These are phyloP conservation scores for Macroglossus sobrinus DNA, from an alignment of 2,113 vertebrate genomes.

Conservation along the genomic window DNA sequence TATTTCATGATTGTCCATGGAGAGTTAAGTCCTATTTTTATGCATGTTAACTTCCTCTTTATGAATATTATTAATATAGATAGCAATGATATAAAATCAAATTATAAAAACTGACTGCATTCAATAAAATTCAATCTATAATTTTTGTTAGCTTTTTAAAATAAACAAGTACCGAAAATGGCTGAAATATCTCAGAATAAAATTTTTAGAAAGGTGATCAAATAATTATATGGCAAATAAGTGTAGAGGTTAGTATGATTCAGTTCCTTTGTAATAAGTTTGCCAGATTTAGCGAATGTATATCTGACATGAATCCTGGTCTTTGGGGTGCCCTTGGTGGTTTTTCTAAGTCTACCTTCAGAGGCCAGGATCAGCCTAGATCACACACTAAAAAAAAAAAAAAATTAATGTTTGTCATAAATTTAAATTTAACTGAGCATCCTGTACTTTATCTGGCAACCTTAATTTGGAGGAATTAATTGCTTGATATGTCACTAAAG, in stretches of 20 bases:
- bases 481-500: not conserved
- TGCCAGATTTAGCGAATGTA: not conserved
- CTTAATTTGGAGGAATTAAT: not conserved
- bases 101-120: not conserved
- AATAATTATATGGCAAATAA: not conserved
- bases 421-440: not conserved
- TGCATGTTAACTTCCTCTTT: not conserved
- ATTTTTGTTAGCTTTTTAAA: not conserved
- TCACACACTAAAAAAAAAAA: not conserved
- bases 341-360: not conserved
- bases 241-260: not conserved
- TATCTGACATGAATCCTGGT: not conserved
- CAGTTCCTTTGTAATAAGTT: not conserved
- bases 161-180: not conserved
- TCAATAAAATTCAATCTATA: not conserved
- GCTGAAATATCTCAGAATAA: not conserved
- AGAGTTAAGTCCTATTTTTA: not conserved
- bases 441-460: not conserved
- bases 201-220: not conserved
- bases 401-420: not conserved
- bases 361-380: not conserved
- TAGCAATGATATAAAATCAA: not conserved
- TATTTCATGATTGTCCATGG: not conserved
- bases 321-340: not conserved
- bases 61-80: not conserved